Percentiles rank a stretch among this genome's conserved stretches.
Evolutionary conservation across 1,140 invertebrate species (phyloP).

Genomic region (Drosophila aff.): DNA sequence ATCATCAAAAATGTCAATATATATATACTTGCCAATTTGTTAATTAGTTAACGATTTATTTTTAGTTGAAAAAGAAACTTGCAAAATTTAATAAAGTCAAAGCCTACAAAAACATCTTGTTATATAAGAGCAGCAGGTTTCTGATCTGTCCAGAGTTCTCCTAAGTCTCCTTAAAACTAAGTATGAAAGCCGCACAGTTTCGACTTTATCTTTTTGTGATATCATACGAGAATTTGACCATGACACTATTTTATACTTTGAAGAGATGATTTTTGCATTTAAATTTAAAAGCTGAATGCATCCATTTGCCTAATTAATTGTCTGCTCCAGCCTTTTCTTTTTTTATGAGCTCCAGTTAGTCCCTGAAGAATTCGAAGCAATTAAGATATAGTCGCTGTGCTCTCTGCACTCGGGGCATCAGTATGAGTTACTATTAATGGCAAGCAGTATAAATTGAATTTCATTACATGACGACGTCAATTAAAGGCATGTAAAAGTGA

Average conservation of each 20-base stretch:
- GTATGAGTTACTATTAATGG: slow-evolving; percentile 80
- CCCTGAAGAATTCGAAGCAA: not conserved
- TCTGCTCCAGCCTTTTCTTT: not conserved
- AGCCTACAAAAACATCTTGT: not conserved
- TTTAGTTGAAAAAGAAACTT: not conserved
- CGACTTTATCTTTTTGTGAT: not conserved
- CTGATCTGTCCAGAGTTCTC: not conserved
- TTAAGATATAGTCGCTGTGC: slow-evolving; percentile 1
- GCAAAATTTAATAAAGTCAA: not conserved
- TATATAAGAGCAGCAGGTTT: not conserved
- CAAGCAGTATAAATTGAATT: slow-evolving; percentile 81
- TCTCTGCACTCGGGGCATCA: slow-evolving; percentile 33
- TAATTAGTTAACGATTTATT: not conserved
- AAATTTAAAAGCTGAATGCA: not conserved
- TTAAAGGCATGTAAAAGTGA: slow-evolving; percentile 84
- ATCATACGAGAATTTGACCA: not conserved
- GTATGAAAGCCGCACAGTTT: not conserved
- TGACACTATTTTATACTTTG: not conserved
- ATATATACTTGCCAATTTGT: not conserved
- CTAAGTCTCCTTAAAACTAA: not conserved
- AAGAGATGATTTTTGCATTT: not conserved
- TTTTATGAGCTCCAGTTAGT: not conserved
- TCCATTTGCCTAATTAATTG: not conserved
- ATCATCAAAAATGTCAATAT: too few species aligned
- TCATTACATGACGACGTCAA: slow-evolving; percentile 84